These are phyloP conservation scores for Drosophila macrospina DNA, from an alignment of 2,888 invertebrate genomes.

Conservation along the genomic window DNA sequence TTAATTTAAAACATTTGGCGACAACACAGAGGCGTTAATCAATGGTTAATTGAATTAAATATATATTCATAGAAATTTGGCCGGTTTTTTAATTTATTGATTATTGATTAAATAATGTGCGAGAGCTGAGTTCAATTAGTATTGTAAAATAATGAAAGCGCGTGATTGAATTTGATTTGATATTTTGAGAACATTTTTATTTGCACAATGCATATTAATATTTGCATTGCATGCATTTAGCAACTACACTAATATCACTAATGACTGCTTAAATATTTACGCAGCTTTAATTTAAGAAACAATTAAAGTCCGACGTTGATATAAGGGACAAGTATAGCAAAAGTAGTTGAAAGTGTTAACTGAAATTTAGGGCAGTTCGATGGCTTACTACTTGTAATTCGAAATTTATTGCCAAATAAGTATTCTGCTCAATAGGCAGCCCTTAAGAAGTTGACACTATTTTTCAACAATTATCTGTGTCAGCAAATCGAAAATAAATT, in stretches of 20 bases:
- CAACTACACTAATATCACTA: constrained; percentile 13
- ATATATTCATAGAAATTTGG: constrained; percentile 8
- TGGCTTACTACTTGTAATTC: neutral
- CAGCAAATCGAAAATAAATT: constrained; percentile 50
- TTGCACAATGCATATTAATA: neutral
- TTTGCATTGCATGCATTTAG: constrained; percentile 9
- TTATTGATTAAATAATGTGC: constrained; percentile 26
- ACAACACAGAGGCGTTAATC: constrained; percentile 30
- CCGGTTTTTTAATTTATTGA: constrained; percentile 21
- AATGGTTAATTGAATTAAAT: constrained; percentile 57
- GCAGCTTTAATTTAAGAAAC: constrained; percentile 1
- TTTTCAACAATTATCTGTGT: constrained; percentile 28
- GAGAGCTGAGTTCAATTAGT: constrained; percentile 50
- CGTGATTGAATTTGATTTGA: constrained; percentile 5
- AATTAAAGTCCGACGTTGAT: neutral
- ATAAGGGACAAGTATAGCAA: neutral
- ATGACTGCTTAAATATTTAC: constrained; percentile 13
- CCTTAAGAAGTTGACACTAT: constrained; percentile 13
- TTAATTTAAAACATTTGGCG: constrained; percentile 5
- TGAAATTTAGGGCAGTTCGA: neutral
- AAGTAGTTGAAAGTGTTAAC: neutral
- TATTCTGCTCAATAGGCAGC: constrained; percentile 13
- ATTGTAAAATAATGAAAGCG: constrained; percentile 24
- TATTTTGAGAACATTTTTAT: neutral
- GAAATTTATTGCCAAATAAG: neutral